Base-by-base conservation (phyloP, 2,888 invertebrate genomes). In the Adelphocoris suturalis region DNA sequence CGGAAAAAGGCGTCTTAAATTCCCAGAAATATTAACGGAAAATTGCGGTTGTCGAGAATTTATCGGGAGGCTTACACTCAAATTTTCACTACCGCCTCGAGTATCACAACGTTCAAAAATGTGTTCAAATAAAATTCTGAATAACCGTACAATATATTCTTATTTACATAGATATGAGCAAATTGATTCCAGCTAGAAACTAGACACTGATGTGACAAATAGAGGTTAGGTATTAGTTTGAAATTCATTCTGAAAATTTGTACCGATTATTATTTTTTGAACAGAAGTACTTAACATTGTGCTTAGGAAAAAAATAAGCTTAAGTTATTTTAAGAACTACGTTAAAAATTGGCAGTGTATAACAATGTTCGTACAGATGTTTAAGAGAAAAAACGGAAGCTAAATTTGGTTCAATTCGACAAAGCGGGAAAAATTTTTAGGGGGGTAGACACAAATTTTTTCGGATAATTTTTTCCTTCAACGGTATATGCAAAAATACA, bases 141-240 rank as follows among this genome's bases (percentile, higher is more conserved):
- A 68, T 68, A 52, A 52, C 23, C 68, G 23, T 52, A 68, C 19
- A 23, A 68, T 68, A 68, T 14, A 68, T 68, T 19, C 23, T 27
- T 68, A 68, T 68, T 52, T 52, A 82, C 47, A 82, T 52, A 52
- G 27, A 52, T 52, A 86, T 86, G 86, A 86, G 86, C 86, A 86
- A 86, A 86, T 86, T 75, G 86, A 86, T 86, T 86, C 86, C 86
- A 23, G 86, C 75, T 86, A 86, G 86, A 86, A 75, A 86, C 75
- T 75, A 86, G 86, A 86, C 86, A 86, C 86, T 82, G 48, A 82
- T 46, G 78, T 78, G 78, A 78, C 28, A 28, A 78, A 46, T 76
- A 76, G 68, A 68, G 47, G 78, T 78, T 46, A 78, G n/a, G n/a
- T n/a, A 5, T 78, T 46, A 46, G 16, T 52, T 82, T 82, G 52